Evolutionary conservation across 2,113 vertebrate genomes (phyloP), one percentile per base, ranked within the genome.

Genomic region (Stigmatopora nigra): DNA sequence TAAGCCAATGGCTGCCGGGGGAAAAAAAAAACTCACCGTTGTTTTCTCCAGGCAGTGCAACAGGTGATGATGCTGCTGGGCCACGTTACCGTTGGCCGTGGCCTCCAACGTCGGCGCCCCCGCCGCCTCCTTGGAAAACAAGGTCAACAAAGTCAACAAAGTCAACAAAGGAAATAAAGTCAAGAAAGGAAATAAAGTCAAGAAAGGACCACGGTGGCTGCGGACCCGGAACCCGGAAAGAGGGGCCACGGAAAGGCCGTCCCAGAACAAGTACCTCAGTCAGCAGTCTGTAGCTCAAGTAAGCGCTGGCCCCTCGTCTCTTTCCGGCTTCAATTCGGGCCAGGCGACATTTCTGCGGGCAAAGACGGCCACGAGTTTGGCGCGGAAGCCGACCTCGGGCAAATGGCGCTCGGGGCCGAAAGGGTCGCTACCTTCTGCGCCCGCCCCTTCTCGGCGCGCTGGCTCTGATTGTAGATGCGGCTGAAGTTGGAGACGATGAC

Each of bases 401-500:
- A n/a, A n/a, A n/a, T n/a, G n/a, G n/a, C n/a, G n/a, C n/a, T n/a
- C n/a, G n/a, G n/a, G n/a, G n/a, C n/a, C n/a, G n/a, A n/a, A n/a
- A n/a, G n/a, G n/a, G n/a, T n/a, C n/a, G n/a, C n/a, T 80, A 97
- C 97, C 94, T 96, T 98, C 70, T 99, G 97, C 0, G 95, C 95
- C 41, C 90, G 92, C 11, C 96, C 91, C 79, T 98, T 98, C 84
- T 99, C 96, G 1, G 96, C 91, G 13, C 96, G 90, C 84, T 99
- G 96, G 59, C 96, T 99, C 86, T 99, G 97, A 82, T 98, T 96
- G 88, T 98, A 99, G 82, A 98, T 98, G 1, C 95, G 93, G 80
- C 97, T 99, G 91, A 98, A 98, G 88, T 99, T 98, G 80, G 97
- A 99, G 46, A 99, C 96, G 45, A 99, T 99, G 72, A 98, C 97